These are phyloP conservation scores for Bombus turneri DNA, from an alignment of 1,140 invertebrate species.

Conservation along the genomic window DNA sequence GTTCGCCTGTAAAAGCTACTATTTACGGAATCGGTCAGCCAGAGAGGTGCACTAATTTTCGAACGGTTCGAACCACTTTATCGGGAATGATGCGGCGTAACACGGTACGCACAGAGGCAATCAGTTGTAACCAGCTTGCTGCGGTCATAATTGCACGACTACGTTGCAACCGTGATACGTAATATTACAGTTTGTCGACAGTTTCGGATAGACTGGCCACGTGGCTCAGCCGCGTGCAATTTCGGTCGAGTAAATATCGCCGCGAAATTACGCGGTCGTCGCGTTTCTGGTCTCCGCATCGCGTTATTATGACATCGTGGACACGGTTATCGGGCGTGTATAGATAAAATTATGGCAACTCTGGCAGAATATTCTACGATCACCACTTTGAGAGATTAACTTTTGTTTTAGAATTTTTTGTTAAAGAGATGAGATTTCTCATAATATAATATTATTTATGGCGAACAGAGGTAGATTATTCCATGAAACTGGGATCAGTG, in stretches of 20 bases:
- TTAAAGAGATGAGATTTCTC: no score
- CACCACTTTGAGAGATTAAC: neutral
- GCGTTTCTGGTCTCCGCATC: neutral
- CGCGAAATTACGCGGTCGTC: conserved; percentile 30
- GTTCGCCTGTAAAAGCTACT: neutral
- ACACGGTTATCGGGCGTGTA: neutral
- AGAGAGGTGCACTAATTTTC: conserved; percentile 37
- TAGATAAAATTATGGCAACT: neutral
- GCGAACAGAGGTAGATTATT: no score
- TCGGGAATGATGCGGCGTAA: neutral
- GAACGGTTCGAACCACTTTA: conserved; percentile 27
- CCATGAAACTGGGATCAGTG: no score
- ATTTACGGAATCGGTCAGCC: conserved; percentile 25
- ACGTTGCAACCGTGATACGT: conserved; percentile 7
- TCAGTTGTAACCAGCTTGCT: conserved; percentile 27
- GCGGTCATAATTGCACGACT: conserved; percentile 40
- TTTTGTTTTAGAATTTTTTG: no score
- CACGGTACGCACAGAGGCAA: neutral
- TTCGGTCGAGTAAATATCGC: conserved; percentile 33
- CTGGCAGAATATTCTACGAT: neutral
- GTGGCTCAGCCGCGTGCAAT: conserved; percentile 1
- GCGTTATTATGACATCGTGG: conserved; percentile 24
- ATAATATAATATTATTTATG: no score
- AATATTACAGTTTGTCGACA: conserved; percentile 39
- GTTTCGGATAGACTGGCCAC: conserved; percentile 14